Evolutionary conservation across 2,113 vertebrate species (phyloP), one percentile per base, ranked within the genome.

Genomic region (Alexandromys fortis): DNA sequence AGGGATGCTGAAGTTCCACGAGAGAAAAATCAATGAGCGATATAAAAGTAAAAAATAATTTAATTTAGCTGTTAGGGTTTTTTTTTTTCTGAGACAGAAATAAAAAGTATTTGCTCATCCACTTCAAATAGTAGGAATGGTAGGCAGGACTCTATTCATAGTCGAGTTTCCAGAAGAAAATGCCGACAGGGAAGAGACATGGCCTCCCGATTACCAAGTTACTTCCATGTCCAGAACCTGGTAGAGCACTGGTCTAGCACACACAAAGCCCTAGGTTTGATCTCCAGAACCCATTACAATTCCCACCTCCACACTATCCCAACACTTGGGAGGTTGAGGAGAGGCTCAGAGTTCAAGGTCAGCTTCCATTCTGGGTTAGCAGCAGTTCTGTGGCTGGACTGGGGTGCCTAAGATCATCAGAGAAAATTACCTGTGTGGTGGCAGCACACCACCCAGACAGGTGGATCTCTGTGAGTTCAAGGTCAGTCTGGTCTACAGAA

Each of bases 31-130:
- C 89, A 97, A 90, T 65, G 83, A 95, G 76, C 70, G 21, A 95
- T 92, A 96, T 26, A 35, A 67, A 94, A 97, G 87, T 89, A 79
- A 92, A 89, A 95, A 97, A 88, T n/a, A 92, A 95, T 92, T 96
- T 96, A 81, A 97, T 90, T 89, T 97, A 92, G 78, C 86, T 94
- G 38, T 68, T 81, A 65, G 55, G 49, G 0, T 52, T 52, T 52
- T 55, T 55, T 91, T 97, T 96, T 96, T 94, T 79, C 90, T 90
- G 78, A 97, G 47, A 93, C 28, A 94, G 89, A 96, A 96, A 97
- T 94, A 26, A 95, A 94, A 97, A 95, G 79, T 73, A 96, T 92
- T 91, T 61, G 95, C 58, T 65, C 76, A 83, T n/a, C 26, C 7
- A 76, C 77, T 94, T 93, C 96, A 89, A 94, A 92, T 81, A 75